These are phyloP conservation scores for Acromyrmex echinatior DNA, from an alignment of 1,140 invertebrate species.

Conservation along the genomic window DNA sequence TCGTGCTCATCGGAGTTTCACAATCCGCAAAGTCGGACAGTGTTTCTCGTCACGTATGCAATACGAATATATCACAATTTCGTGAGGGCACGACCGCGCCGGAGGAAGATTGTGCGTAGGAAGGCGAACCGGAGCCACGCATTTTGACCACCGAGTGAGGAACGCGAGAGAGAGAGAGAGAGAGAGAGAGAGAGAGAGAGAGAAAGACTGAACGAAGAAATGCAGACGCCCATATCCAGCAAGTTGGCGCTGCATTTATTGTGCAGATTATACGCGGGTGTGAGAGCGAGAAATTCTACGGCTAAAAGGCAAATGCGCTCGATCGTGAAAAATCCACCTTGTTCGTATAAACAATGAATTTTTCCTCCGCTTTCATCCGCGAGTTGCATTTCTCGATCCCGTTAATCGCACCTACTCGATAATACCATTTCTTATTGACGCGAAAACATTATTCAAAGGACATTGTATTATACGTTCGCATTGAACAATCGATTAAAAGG, in stretches of 20 bases:
- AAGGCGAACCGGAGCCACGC: conserved; percentile 63
- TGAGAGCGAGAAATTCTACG: not conserved
- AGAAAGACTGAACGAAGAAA: not conserved
- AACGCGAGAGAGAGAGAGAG: not conserved
- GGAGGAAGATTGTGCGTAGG: conserved; percentile 51
- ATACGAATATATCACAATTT: conserved; percentile 14
- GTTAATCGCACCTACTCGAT: not conserved
- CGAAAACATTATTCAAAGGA: conserved; percentile 1
- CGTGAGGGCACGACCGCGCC: not conserved
- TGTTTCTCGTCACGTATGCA: conserved; percentile 13
- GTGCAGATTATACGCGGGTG: conserved; percentile 22
- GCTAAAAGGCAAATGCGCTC: not conserved
- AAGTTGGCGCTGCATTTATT: conserved; percentile 35
- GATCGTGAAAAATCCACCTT: not conserved
- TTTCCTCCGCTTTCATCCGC: not conserved
- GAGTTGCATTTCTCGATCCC: not conserved
- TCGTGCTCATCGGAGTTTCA: not conserved
- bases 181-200: not conserved
- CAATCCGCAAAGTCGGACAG: not conserved
- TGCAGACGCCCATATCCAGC: conserved; percentile 11
- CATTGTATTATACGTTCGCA: not conserved
- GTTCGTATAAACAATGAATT: not conserved
- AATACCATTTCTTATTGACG: not conserved
- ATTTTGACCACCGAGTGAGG: conserved; percentile 50
- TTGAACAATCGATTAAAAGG: too few species aligned